Base-by-base conservation (phyloP, 2,797 vertebrate genomes). In the Phyllotis vaccarum region DNA sequence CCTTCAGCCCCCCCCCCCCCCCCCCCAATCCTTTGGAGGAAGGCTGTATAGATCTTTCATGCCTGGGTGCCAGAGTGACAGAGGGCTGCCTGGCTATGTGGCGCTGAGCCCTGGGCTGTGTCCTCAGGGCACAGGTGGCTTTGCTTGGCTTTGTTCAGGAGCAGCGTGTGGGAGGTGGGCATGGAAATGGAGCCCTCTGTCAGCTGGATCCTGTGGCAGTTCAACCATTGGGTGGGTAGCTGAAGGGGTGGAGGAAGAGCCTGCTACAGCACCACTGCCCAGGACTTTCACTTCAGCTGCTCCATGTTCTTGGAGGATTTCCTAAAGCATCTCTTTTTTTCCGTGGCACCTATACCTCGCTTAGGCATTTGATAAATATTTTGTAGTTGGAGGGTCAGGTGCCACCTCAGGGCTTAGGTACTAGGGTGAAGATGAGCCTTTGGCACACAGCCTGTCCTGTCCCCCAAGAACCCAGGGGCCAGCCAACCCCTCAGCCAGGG, bases 51-150 rank as follows among this genome's bases (percentile, higher is more conserved):
- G 49, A 43, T 56, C 52, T 31, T 74, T 43, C 70, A 22, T 60
- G 74, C 19, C 68, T n/a, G 21, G 40, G 54, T 34, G 24, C 52
- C 27, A 22, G 72, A 62, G 86, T 66, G 76, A 64, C 62, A 16
- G 12, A 13, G 75, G 80, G 29, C 40, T 78, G 27, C 62, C 49
- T 6, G 54, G 60, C 86, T 79, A 6, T 68, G 37, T 46, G 21
- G 8, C 27, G 64, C 89, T 49, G 43, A 46, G 68, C 29, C 40
- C 66, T 43, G 46, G 62, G 86, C 8, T 13, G 40, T 2, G 72
- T 78, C 79, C 46, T 52, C 68, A 19, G 82, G 92, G 68, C 22
- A 5, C 92, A 68, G 87, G 94, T 89, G 81, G 89, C 9, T 68
- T 29, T 81, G 8, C 0, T 0, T 89, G 46, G 75, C 78, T 92